phyloP scores from a whole-genome alignment of 2,888 invertebrate genomes.

The Synanthedon myopaeformis region DNA sequence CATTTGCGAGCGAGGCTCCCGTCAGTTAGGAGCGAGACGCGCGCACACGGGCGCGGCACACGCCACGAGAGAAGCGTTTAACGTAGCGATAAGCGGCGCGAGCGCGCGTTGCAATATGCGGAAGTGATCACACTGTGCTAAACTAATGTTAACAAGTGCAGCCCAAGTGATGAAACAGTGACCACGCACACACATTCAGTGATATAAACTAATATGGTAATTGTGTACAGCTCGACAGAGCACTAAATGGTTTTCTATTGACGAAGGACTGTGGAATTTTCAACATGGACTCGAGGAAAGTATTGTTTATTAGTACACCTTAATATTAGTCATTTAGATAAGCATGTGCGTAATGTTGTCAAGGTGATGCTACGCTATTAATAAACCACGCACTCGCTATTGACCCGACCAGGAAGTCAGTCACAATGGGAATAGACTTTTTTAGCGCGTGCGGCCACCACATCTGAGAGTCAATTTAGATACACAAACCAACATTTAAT shows the following conservation, averaged over 20 bases:
- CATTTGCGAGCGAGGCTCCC: slow-evolving; percentile 67
- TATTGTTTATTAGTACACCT: slow-evolving; percentile 31
- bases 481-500: slow-evolving; percentile 13
- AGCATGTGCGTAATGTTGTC: background rate
- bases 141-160: slow-evolving; percentile 28
- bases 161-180: slow-evolving; percentile 50
- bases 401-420: slow-evolving; percentile 30
- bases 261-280: slow-evolving; percentile 57
- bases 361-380: background rate
- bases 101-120: slow-evolving; percentile 60
- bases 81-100: slow-evolving; percentile 21
- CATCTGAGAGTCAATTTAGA: slow-evolving; percentile 36
- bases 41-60: slow-evolving; percentile 19
- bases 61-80: slow-evolving; percentile 6
- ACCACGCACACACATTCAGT: slow-evolving; percentile 50
- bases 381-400: slow-evolving; percentile 11
- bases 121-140: slow-evolving; percentile 56
- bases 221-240: slow-evolving; percentile 50
- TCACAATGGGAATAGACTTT: slow-evolving; percentile 21
- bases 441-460: slow-evolving; percentile 22
- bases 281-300: slow-evolving; percentile 67
- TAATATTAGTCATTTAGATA: background rate
- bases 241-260: slow-evolving; percentile 51
- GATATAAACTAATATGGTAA: slow-evolving; percentile 54
- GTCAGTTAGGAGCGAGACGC: slow-evolving; percentile 50